Evolutionary conservation across 2,888 invertebrate genomes (phyloP), one percentile per base, ranked within the genome.

Genomic region (Eupithecia abbreviata): DNA sequence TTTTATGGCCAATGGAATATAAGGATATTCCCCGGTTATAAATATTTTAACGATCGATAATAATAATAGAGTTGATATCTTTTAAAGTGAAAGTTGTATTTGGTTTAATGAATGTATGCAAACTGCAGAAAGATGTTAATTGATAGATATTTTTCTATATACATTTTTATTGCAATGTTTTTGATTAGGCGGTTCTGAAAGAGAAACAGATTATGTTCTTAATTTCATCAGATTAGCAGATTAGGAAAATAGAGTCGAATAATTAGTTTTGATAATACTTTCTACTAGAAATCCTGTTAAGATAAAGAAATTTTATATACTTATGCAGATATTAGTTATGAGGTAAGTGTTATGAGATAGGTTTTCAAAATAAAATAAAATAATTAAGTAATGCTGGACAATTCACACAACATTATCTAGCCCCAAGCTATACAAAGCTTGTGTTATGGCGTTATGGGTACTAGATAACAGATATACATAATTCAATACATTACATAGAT

Each of bases 41-140:
- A 41, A 42, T 42, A 69, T 47, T 45, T 69, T 69, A 69, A 69
- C 45, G 47, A 43, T 45, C 45, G 47, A 69, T 43, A 69, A 47
- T 45, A 69, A 47, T 45, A 69, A n/a, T 69, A 9, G 10, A 69
- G 9, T 47, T 42, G 42, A 30, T 30, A 30, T 62, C 42, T 15
- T 66, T 66, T 66, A 42, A 41, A 42, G 42, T 66, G 42, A 66
- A 66, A 66, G 68, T 69, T 15, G 66, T 42, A 15, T 66, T 66
- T 15, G 66, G 13, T 66, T 66, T 42, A 42, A 41, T 49, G 13
- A 71, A 51, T 15, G 4, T 55, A 42, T 58, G 55, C 43, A 71
- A 71, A 55, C 71, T 55, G 41, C 55, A 55, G 10, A 55, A 51
- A 42, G 4, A 71, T 71, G 71, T 43, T 42, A 71, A 71, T 51